These are phyloP conservation scores for Battus philenor DNA, from an alignment of 1,140 invertebrate species.

Conservation along the genomic window DNA sequence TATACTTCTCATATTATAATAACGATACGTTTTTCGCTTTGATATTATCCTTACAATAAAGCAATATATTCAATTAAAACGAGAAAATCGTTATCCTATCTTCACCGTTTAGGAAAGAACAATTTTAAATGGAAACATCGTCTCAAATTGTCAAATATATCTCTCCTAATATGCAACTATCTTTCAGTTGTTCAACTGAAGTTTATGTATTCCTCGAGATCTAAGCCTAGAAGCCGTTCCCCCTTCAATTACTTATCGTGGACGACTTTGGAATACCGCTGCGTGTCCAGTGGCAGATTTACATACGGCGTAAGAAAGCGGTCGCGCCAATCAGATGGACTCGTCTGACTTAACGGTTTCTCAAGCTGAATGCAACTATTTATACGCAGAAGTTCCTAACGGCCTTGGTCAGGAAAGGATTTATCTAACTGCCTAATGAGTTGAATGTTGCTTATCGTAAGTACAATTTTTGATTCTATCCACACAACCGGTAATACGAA, in stretches of 20 bases:
- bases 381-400: constrained; percentile 10
- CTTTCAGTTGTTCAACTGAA: too few species aligned
- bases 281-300: constrained; percentile 4
- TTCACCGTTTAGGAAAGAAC: too few species aligned
- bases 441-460: background rate
- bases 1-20: too few species aligned
- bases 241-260: constrained; percentile 1
- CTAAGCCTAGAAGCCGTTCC: background rate
- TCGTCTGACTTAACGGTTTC: constrained; percentile 7
- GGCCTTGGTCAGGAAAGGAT: constrained; percentile 2
- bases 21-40: too few species aligned
- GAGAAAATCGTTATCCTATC: too few species aligned
- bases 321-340: constrained; percentile 7
- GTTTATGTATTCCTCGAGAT: too few species aligned
- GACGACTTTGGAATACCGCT: constrained; percentile 7
- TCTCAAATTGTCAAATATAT: too few species aligned
- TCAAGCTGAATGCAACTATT: constrained; percentile 13
- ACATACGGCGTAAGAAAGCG: constrained; percentile 6
- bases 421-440: constrained; percentile 8
- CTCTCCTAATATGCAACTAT: too few species aligned
- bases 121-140: too few species aligned
- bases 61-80: too few species aligned
- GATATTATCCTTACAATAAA: too few species aligned
- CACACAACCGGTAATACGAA: too few species aligned
- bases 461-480: constrained; percentile 1